Evolutionary conservation across 2,113 vertebrate species (phyloP).

Genomic region (Uropsilus gracilis): DNA sequence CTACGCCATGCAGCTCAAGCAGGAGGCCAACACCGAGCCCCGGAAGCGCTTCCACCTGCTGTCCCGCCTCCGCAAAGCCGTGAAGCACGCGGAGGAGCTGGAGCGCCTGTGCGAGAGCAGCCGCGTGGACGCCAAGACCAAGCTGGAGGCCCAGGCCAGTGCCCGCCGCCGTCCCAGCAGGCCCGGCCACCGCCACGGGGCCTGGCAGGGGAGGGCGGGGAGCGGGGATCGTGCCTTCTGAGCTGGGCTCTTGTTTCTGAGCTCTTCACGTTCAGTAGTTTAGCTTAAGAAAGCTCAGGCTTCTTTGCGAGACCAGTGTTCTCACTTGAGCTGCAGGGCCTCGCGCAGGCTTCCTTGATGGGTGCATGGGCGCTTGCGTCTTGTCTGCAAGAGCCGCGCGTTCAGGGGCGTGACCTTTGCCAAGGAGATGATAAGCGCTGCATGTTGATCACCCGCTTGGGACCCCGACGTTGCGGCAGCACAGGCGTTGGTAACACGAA

Average conservation of each 20-base stretch:
- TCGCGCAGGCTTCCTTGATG: no score
- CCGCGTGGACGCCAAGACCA: constrained; percentile 96
- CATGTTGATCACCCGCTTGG: neutral
- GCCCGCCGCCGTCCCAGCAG: neutral
- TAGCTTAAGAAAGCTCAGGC: neutral
- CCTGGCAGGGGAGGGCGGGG: no score
- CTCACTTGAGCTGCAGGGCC: no score
- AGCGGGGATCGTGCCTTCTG: no score
- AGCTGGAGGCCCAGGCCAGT: constrained; percentile 96
- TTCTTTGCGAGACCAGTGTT: no score
- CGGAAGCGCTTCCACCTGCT: constrained; percentile 97
- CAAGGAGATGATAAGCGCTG: neutral
- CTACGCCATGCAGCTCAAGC: constrained; percentile 99
- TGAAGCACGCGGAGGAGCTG: constrained; percentile 95
- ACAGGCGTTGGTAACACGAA: neutral
- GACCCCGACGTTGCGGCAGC: neutral
- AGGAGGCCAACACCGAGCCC: constrained; percentile 98
- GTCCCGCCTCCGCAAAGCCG: constrained; percentile 95
- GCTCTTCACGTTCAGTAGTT: neutral
- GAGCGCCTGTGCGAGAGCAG: constrained; percentile 96
- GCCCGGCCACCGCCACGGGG: no score
- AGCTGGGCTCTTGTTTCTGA: neutral
- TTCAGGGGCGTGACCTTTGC: no score
- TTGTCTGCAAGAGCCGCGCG: no score
- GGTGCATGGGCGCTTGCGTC: neutral